Conservation (phyloP, 1,140 invertebrate species). For the Drosophila parvula region DNA sequence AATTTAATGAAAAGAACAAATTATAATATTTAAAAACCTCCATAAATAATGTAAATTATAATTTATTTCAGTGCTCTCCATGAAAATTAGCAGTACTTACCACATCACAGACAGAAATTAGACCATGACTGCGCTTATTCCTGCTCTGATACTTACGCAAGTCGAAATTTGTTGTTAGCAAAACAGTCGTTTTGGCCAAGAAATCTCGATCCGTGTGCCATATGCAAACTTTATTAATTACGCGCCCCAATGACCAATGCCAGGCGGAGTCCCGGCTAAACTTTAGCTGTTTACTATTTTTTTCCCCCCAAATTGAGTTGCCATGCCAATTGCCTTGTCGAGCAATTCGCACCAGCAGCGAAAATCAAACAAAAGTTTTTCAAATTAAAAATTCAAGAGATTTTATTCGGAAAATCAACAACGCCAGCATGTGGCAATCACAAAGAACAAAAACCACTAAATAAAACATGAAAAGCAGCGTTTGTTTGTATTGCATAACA, state of each 20-base stretch:
- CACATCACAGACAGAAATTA: constrained; percentile 32
- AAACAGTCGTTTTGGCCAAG: constrained; percentile 13
- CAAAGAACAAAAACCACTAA: constrained; percentile 23
- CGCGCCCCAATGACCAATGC: constrained; percentile 52
- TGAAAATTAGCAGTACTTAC: constrained; percentile 20
- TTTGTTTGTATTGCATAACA: constrained; percentile 5
- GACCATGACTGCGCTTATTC: constrained; percentile 27
- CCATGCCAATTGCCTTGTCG: not conserved
- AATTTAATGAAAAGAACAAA: not conserved
- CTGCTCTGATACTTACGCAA: not conserved
- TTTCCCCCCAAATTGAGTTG: constrained; percentile 20
- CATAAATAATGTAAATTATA: not conserved
- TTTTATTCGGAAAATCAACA: constrained; percentile 36
- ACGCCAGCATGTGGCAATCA: constrained; percentile 8
- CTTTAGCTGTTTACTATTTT: constrained; percentile 58
- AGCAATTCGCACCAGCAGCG: constrained; percentile 14
- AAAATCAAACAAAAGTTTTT: constrained; percentile 55
- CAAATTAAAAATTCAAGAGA: constrained; percentile 63
- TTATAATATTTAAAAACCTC: not conserved
- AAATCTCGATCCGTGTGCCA: constrained; percentile 24
- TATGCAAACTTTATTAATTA: constrained; percentile 79
- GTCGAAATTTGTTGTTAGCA: constrained; percentile 11
- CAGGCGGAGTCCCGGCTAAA: constrained; percentile 24
- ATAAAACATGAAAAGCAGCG: constrained; percentile 10
- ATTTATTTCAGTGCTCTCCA: constrained; percentile 1